Base-by-base conservation (phyloP, 2,888 invertebrate species). In the Euplexia lucipara region DNA sequence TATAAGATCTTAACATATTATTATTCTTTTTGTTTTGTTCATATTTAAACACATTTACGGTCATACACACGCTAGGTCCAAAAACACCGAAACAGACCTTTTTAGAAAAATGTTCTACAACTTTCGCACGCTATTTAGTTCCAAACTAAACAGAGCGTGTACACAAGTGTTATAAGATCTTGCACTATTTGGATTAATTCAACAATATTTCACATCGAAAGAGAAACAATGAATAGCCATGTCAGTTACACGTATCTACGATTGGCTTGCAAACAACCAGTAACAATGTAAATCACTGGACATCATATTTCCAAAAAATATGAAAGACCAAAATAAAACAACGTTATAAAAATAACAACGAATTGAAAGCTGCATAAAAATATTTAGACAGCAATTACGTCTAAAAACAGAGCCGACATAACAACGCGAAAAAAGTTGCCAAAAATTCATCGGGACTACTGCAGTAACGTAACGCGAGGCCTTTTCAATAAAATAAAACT, bases 401-500 rank as follows among this genome's bases (percentile, higher is more conserved):
- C 12, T 35, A 56, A 58, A 66, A 67, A 73, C 47, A 70, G 53
- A 20, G 48, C 35, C n/a, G 16, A 39, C 12, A 53, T 45, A 62
- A 68, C 59, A 71, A 64, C 47, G 26, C n/a, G 34, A 60, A 61
- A 74, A 74, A 75, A 70, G 57, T 71, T 70, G 56, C 60, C 64
- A 69, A 67, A 77, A 83, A 69, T 68, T 70, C 72, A 71, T 68
- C 59, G 62, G 47, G 26, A 35, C 59, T 37, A n/a, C 70, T 65
- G 62, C 65, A 65, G 64, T 75, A 79, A 70, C 66, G 72, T 58
- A 61, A 73, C 71, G 71, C 74, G 69, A 79, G 70, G 79, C 75
- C 68, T 81, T 83, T 81, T 83, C 86, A 85, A 85, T 86, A 82
- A 84, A 85, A 85, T 86, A 82, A 86, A 85, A 86, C 84, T 84